Evolutionary conservation across 2,797 vertebrate species (phyloP), one percentile per base, ranked within the genome.

Genomic region (Bryconaethiops microstoma): DNA sequence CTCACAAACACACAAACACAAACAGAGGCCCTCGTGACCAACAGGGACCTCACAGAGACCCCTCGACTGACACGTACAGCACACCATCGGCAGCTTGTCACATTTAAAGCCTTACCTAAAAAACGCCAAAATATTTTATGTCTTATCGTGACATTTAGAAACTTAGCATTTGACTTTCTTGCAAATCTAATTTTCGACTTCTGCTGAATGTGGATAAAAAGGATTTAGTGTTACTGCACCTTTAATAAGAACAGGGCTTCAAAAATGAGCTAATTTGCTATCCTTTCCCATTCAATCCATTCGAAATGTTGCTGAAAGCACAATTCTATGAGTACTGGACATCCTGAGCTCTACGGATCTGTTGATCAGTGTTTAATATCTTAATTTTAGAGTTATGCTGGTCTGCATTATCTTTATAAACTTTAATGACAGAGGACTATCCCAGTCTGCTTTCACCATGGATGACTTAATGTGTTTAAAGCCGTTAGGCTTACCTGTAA

Each of bases 1-100:
- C 67, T 69, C 60, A 82, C 63, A 85, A 80, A 78, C 78, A 68
- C 52, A 69, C 63, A 63, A 54, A 59, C 5, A 77, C 52, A 64
- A 57, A 29, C 75, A 70, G 21, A 76, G 48, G 48, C 63, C 50
- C 64, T 39, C 40, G 59, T 4, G 75, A 86, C 76, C 82, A 87
- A 77, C 40, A 84, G 55, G 45, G 62, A 78, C 81, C 78, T 83
- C 21, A 78, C 77, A 74, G 13, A 65, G 17, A 29, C 19, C 45
- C 21, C 40, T 39, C 65, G 45, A 68, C 65, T 55, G 55, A 69
- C 35, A 78, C 23, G 52, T 12, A 54, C n/a, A 23, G 55, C 0
- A 16, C 19, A 65, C 21, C 29, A n/a, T 39, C 8, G 5, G 23
- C 7, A 52, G n/a, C 48, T 42, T 72, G 16, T 29, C 45, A 12